phyloP scores from a whole-genome alignment of 2,113 vertebrate genomes.

The Prionailurus bengalensis region DNA sequence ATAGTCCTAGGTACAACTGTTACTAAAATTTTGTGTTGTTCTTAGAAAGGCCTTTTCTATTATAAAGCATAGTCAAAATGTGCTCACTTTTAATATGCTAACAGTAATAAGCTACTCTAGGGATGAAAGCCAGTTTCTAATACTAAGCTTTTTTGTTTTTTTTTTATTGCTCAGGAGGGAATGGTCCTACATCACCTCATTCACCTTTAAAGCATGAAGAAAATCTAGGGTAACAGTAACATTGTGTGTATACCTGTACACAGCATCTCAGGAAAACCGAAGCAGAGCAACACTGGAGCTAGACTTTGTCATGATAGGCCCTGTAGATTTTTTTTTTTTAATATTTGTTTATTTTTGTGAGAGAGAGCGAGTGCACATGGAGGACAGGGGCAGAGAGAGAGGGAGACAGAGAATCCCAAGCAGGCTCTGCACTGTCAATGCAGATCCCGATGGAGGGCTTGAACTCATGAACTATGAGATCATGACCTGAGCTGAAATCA shows the following conservation, averaged over 20 bases:
- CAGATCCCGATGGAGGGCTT: too few species aligned
- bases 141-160: background rate
- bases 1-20: background rate
- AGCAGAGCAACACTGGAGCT: background rate
- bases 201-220: background rate
- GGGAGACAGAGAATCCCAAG: too few species aligned
- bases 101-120: background rate
- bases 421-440: too few species aligned
- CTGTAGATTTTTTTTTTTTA: background rate
- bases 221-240: background rate
- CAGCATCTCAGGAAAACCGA: background rate
- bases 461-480: too few species aligned
- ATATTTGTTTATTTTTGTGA: too few species aligned
- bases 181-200: background rate
- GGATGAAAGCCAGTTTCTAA: background rate
- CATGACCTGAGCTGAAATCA: too few species aligned
- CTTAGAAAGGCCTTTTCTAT: slow-evolving; percentile 33
- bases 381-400: too few species aligned
- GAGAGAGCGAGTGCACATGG: too few species aligned
- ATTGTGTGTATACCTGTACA: background rate
- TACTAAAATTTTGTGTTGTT: slow-evolving; percentile 31
- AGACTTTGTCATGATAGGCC: background rate
- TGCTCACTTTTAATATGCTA: background rate
- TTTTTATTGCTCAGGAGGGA: background rate
- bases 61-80: background rate